Conservation (phyloP, 2,797 vertebrate species). For the Lutjanus campechanus region DNA sequence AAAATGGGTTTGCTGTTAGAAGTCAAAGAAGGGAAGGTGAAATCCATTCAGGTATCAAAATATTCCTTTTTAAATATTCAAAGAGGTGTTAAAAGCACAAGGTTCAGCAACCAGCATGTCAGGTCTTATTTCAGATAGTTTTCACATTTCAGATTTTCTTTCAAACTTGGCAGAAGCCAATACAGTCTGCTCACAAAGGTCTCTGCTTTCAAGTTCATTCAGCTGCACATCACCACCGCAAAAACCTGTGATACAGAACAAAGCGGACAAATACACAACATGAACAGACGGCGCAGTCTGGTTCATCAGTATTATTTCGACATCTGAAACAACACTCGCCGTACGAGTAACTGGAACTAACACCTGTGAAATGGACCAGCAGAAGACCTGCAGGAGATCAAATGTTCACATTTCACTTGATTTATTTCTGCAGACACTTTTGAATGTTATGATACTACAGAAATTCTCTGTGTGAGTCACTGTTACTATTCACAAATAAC, state of each 20-base stretch:
- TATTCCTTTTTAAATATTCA: constrained; percentile 18
- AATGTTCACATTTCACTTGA: neutral
- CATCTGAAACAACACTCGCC: neutral
- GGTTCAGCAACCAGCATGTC: neutral
- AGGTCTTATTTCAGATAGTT: neutral
- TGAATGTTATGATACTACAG: neutral
- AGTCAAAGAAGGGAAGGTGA: constrained; percentile 21
- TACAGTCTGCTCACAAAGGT: neutral
- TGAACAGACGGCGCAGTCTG: neutral
- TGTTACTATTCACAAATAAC: no score
- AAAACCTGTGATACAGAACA: neutral
- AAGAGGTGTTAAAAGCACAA: constrained; percentile 19
- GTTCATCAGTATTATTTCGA: neutral
- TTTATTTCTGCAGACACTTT: neutral
- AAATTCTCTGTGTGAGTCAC: no score
- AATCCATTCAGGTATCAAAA: constrained; percentile 23
- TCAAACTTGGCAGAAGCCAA: neutral
- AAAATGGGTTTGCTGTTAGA: constrained; percentile 43
- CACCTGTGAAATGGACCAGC: neutral
- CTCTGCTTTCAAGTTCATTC: neutral
- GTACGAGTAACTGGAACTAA: neutral
- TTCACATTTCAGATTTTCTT: constrained; percentile 1
- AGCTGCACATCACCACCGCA: neutral
- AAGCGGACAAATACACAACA: neutral
- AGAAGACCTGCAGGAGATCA: neutral